Base-by-base conservation (phyloP, 1,140 invertebrate species). In the Drosophila nannoptera region DNA sequence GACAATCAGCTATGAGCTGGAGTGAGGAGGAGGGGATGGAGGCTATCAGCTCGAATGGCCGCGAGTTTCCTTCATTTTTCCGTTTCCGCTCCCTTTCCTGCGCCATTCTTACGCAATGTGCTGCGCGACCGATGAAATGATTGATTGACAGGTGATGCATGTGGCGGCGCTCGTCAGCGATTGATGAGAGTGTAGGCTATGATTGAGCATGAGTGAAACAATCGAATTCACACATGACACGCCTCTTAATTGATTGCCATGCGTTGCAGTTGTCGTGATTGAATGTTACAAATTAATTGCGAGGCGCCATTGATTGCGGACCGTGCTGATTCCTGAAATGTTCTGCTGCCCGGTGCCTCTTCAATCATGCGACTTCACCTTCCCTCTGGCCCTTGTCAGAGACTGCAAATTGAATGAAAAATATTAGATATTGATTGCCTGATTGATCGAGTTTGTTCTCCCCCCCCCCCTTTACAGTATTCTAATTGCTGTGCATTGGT, bases 401-500 rank as follows among this genome's bases (percentile, higher is more conserved):
- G 22, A 22, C 22, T 22, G 22, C 22, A 22, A 53, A 7, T 48
- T 8, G 8, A 16, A n/a, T n/a, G n/a, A n/a, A n/a, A n/a, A 14
- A 54, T 48, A n/a, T 54, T 53, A 46, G 54, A 53, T 68, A 33
- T 61, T 22, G 22, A 22, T 22, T 22, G 22, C 22, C 22, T 22
- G 22, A 22, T 22, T 22, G 22, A 22, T 22, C 22, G 22, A 43
- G 14, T 14, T 22, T 43, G 40, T 43, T 4, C 14, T 6, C 9
- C 22, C n/a, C 7, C 7, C 2, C 32, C 9, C 12, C 9, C 14
- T 22, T 22, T 42, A 22, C 29, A 12, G 5, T 9, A 14, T 69
- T 59, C 46, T 65, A 70, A 70, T 65, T 70, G 54, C 54, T 66
- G 33, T 32, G 67, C 55, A 52, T 58, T 50, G 55, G 36, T 16